Percentiles rank a stretch among this genome's conserved stretches.
These are phyloP conservation scores for Leptodactylus fuscus DNA, from an alignment of 2,113 vertebrate species.

Conservation along the genomic window DNA sequence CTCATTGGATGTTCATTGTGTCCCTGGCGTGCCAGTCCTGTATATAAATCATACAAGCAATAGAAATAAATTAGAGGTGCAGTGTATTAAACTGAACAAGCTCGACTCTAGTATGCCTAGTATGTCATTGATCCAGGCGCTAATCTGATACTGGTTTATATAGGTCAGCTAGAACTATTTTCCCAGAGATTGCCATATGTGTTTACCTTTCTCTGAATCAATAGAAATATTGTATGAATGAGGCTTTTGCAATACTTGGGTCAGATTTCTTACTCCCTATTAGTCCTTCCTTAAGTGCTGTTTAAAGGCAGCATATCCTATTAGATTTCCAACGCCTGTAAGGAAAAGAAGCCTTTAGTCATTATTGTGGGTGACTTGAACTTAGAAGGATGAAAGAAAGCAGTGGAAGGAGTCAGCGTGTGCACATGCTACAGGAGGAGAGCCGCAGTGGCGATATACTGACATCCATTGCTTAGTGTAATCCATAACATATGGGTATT, in stretches of 20 bases:
- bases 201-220: constrained; percentile 41
- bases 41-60: no score
- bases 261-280: neutral
- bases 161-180: constrained; percentile 35
- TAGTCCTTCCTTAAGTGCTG: no score
- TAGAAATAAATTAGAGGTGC: no score
- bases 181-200: constrained; percentile 17
- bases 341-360: neutral
- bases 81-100: neutral
- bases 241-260: neutral
- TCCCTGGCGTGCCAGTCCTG: neutral
- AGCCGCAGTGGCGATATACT: neutral
- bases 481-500: no score
- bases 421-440: neutral
- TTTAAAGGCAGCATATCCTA: neutral
- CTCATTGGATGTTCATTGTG: neutral
- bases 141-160: constrained; percentile 25
- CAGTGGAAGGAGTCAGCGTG: neutral
- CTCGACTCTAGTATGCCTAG: neutral
- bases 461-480: neutral
- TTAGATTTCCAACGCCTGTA: neutral
- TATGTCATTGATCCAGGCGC: constrained; percentile 38
- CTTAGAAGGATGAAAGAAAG: neutral
- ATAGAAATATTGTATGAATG: constrained; percentile 55
- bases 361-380: neutral